Evolutionary conservation across 2,797 vertebrate species (phyloP).

Genomic region (Smutsia gigantea): DNA sequence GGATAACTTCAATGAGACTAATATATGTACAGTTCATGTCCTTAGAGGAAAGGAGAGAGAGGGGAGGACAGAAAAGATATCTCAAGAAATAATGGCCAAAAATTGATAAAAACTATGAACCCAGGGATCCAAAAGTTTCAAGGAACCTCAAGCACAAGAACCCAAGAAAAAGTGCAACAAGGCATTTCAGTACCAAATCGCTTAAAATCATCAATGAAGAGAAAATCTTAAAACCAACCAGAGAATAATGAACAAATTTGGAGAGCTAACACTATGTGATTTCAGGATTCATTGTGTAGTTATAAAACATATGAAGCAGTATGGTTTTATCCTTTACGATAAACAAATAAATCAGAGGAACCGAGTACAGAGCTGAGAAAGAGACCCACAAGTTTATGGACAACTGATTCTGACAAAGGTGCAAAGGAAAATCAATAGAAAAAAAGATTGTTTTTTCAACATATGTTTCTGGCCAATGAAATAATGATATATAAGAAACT

Average conservation of each 20-base stretch:
- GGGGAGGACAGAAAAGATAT: not conserved
- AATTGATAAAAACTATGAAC: not conserved
- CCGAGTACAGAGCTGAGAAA: not conserved
- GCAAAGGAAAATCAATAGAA: not conserved
- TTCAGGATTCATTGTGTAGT: not conserved
- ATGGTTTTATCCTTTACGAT: not conserved
- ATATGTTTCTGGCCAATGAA: not conserved
- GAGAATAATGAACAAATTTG: not conserved
- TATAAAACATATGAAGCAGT: not conserved
- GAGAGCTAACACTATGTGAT: not conserved
- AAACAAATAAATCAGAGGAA: not conserved
- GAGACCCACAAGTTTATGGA: not conserved
- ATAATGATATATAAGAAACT: not conserved
- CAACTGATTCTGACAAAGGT: conserved; percentile 5
- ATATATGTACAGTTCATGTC: not conserved
- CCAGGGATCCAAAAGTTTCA: not conserved
- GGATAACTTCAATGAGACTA: not conserved
- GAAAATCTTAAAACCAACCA: not conserved
- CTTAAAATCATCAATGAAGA: not conserved
- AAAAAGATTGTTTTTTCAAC: not conserved
- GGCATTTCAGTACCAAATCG: not conserved
- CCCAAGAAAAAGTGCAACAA: conserved; percentile 19
- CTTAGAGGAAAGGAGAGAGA: not conserved
- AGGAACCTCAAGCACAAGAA: not conserved
- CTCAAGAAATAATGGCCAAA: not conserved